Evolutionary conservation across 2,113 vertebrate genomes (phyloP).

Genomic region (Hyaena hyaena): DNA sequence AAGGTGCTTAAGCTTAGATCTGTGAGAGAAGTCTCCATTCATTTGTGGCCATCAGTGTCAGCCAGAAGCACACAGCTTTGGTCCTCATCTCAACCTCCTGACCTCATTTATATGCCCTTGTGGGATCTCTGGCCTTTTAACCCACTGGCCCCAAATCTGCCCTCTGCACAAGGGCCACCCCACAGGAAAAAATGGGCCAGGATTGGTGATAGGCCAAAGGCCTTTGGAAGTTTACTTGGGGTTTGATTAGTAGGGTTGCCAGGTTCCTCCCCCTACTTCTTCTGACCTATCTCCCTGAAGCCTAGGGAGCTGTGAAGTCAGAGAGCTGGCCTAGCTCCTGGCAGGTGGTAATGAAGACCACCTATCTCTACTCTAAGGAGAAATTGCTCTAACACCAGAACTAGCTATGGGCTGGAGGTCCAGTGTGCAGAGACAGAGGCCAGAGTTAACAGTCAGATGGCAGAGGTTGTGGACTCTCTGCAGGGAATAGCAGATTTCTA

Average conservation of each 20-base stretch:
- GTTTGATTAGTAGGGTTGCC: not conserved
- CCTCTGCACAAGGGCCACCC: not conserved
- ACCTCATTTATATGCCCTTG: not conserved
- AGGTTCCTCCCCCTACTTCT: not conserved
- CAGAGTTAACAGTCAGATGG: not conserved
- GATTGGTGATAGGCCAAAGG: not conserved
- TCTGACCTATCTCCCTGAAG: not conserved
- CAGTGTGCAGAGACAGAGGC: not conserved
- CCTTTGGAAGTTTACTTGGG: not conserved
- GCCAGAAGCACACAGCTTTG: not conserved
- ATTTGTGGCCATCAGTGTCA: not conserved
- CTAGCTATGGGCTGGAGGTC: not conserved
- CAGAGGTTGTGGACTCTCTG: not conserved
- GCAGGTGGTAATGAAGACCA: not conserved
- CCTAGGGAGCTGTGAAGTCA: not conserved
- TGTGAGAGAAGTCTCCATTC: not conserved
- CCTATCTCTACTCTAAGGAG: not conserved
- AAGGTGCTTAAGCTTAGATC: slow-evolving; percentile 8
- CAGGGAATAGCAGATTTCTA: not conserved
- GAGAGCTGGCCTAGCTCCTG: not conserved
- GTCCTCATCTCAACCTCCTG: not conserved
- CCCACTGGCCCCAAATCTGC: not conserved
- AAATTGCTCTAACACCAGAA: not conserved
- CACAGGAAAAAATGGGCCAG: not conserved
- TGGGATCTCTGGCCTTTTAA: not conserved